Base-by-base conservation (phyloP, 2,113 vertebrate species). In the Psephotus haematonotus region DNA sequence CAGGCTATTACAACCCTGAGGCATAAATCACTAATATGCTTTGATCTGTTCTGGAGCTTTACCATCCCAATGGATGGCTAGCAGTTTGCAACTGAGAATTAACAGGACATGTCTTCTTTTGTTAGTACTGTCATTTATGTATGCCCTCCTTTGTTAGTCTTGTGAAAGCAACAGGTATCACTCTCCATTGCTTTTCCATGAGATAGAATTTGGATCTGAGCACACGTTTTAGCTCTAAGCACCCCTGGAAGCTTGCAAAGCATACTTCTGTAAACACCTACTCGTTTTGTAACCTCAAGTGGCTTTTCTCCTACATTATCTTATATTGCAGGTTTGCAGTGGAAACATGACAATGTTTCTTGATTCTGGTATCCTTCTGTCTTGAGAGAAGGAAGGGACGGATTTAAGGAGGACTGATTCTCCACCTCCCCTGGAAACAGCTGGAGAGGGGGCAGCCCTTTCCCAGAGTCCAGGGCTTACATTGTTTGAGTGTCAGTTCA, bases 271-370 rank as follows among this genome's bases (percentile, higher is more conserved):
- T 62, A 57, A 44, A 52, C 35, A 11, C 47, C 33, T 68, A 52
- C 31, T 69, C 1, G 0, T 60, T 81, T 10, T 44, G 14, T 55
- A 59, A 13, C 28, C 20, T 75, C n/a, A 13, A 39, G 47, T 17
- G 55, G 13, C 6, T 29, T 20, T 43, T 59, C 46, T 77, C 13
- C 17, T 47, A 2, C 1, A 0, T 60, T 19, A 17, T 3, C 31
- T 31, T 11, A 5, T 19, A 8, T 27, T 43, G 41, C 22, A 46
- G 27, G 31, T 35, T 68, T 52, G 23, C 12, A 43, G 19, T 1
- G 69, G 59, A 41, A 55, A 39, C 23, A 8, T 8, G 27, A 2
- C 18, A 33, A 2, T 3, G 33, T 17, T 6, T 74, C 41, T 81
- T 3, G 1, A 4, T 62, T 65, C 65, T 50, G 37, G 7, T 46